Conservation (phyloP, 2,797 vertebrate genomes). For the Garrulus glandarius region DNA sequence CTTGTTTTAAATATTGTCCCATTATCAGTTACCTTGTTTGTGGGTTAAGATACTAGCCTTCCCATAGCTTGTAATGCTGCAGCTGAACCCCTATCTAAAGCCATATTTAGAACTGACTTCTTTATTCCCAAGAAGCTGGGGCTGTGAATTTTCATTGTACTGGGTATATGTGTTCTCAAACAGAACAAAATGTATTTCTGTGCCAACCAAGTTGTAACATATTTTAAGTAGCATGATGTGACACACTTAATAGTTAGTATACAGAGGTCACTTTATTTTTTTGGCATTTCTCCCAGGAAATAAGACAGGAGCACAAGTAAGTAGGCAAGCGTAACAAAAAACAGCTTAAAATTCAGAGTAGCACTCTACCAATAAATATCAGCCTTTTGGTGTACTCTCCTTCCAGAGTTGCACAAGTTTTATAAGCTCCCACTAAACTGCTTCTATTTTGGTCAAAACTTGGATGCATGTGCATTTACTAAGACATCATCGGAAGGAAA, state of each 20-base stretch:
- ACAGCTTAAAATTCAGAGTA: not conserved
- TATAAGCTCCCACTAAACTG: not conserved
- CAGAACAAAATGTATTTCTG: not conserved
- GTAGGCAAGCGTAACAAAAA: not conserved
- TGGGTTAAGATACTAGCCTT: not conserved
- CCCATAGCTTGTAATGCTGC: not conserved
- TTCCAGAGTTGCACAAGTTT: not conserved
- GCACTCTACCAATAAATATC: not conserved
- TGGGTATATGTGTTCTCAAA: not conserved
- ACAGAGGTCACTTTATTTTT: not conserved
- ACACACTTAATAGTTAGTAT: not conserved
- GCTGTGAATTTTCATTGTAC: not conserved
- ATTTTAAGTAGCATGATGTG: conserved; percentile 2
- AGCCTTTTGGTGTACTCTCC: not conserved
- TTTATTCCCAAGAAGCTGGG: not conserved
- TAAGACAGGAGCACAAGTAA: not conserved
- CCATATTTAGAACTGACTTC: not conserved
- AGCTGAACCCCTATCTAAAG: not conserved
- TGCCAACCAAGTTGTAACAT: not conserved
- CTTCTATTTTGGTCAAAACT: not conserved
- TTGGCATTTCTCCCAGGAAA: not conserved
- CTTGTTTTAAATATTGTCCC: not conserved
- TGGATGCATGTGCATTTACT: not conserved
- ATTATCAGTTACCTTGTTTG: not conserved
- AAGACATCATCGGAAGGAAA: not conserved